phyloP scores from a whole-genome alignment of 2,113 vertebrate species.

The Campylomormyrus numenius region DNA sequence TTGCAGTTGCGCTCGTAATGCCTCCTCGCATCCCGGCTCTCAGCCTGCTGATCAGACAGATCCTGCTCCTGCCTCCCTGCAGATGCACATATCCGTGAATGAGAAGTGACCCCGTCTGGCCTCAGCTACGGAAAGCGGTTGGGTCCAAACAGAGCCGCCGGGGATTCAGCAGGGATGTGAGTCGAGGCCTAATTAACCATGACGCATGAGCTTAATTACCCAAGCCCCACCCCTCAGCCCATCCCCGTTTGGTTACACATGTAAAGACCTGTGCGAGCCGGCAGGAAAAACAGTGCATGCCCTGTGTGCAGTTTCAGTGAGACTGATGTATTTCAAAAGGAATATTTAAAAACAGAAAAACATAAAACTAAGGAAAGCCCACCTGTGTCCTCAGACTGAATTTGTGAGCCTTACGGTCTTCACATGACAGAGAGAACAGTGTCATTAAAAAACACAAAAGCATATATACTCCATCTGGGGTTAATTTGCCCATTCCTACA shows the following conservation, averaged over 20 bases:
- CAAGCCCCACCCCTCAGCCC: neutral
- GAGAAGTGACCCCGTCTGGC: neutral
- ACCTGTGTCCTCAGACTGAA: neutral
- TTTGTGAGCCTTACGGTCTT: too few relatives aligned
- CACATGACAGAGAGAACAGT: neutral
- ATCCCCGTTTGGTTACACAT: neutral
- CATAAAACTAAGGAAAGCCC: neutral
- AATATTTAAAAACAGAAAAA: neutral
- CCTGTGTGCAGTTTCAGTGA: neutral
- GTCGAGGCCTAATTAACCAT: neutral
- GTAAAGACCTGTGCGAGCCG: constrained; percentile 27
- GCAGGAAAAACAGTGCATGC: constrained; percentile 12
- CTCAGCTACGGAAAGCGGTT: neutral
- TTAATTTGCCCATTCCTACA: neutral
- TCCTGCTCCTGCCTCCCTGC: constrained; percentile 64
- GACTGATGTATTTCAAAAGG: neutral
- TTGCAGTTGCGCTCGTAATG: constrained; percentile 55
- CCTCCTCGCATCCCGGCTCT: constrained; percentile 57
- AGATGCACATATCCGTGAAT: constrained; percentile 11
- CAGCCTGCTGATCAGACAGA: constrained; percentile 54
- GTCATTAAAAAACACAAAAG: neutral
- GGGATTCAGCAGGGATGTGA: neutral
- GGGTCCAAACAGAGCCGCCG: neutral
- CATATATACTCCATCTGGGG: neutral
- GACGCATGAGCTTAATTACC: neutral